Conservation (phyloP, 2,113 vertebrate species). For the Menidia beryllina region DNA sequence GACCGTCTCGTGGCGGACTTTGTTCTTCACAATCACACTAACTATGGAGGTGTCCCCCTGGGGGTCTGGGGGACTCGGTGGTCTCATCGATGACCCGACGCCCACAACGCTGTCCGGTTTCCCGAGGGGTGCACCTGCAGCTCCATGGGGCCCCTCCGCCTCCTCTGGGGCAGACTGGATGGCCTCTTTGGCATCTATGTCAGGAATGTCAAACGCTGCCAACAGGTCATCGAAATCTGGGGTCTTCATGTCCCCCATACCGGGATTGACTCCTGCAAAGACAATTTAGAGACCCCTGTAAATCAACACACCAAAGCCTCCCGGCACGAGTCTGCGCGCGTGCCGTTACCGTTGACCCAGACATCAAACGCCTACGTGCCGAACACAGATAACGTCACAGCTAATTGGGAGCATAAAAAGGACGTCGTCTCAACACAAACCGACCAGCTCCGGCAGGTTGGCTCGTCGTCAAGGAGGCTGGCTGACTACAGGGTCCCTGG, state of each 20-base stretch:
- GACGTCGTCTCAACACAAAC: background rate
- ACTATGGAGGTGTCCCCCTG: conserved; percentile 86
- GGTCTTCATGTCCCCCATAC: conserved; percentile 98
- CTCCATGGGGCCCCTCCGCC: conserved; percentile 81
- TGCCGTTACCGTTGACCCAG: conserved; percentile 21
- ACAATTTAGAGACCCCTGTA: conserved; percentile 4
- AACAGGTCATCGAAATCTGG: conserved; percentile 96
- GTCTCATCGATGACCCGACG: conserved; percentile 75
- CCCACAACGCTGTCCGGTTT: conserved; percentile 71
- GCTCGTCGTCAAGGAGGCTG: conserved; percentile 14
- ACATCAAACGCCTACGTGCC: background rate
- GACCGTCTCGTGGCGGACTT: conserved; percentile 86
- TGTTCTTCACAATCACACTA: conserved; percentile 96
- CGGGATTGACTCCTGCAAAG: conserved; percentile 76
- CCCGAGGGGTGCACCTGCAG: conserved; percentile 66
- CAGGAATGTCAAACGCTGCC: conserved; percentile 95
- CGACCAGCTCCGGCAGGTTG: conserved; percentile 12
- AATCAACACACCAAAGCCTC: background rate
- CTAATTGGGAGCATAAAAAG: background rate
- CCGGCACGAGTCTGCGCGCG: background rate
- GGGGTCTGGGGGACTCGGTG: conserved; percentile 66
- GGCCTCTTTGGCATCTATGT: conserved; percentile 94
- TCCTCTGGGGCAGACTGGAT: conserved; percentile 89
- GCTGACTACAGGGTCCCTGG: conserved; percentile 11
- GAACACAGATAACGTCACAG: background rate